Conservation (phyloP, 2,113 vertebrate species). For the Oreamnos americanus region DNA sequence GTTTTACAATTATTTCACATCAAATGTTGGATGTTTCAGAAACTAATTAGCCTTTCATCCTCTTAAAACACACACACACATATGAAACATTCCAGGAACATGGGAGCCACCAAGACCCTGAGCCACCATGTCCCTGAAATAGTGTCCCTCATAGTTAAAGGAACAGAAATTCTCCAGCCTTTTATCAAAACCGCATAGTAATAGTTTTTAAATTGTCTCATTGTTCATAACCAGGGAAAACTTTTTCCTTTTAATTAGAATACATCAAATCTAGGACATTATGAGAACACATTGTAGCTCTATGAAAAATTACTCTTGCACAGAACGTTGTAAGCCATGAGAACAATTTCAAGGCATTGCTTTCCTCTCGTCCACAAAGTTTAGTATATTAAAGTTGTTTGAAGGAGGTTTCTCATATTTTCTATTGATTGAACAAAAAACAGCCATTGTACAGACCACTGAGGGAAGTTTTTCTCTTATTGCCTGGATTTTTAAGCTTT, state of each 20-base stretch:
- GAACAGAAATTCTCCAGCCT: not conserved
- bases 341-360: not conserved
- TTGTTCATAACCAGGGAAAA: not conserved
- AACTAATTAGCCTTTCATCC: not conserved
- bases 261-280: not conserved
- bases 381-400: not conserved
- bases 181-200: not conserved
- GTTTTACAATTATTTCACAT: not conserved
- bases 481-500: not conserved
- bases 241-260: not conserved
- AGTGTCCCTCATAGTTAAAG: not conserved
- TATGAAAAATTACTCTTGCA: not conserved
- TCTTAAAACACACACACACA: not conserved
- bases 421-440: not conserved
- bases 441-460: fast-evolving
- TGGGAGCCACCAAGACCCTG: not conserved
- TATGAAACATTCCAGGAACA: no score
- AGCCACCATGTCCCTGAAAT: fast-evolving
- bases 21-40: not conserved
- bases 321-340: not conserved
- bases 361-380: not conserved
- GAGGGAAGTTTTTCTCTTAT: not conserved
- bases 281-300: not conserved
- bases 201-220: not conserved
- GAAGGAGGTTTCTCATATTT: not conserved